phyloP scores from a whole-genome alignment of 2,888 invertebrate species.

The Polia nebulosa region DNA sequence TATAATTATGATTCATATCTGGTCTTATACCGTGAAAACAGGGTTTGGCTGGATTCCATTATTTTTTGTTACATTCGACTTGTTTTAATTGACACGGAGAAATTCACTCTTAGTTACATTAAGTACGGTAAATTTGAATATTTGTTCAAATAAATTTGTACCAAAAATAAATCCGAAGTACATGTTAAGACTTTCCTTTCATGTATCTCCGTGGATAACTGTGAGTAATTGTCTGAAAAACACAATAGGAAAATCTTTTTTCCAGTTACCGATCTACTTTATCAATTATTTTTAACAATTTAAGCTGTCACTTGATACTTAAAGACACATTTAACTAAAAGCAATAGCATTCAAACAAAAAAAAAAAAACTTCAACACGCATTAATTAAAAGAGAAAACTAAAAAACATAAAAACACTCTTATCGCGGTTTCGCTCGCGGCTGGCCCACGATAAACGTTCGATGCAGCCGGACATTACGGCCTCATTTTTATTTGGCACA shows the following conservation, averaged over 20 bases:
- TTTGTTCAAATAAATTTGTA: conserved; percentile 5
- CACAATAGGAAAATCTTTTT: not conserved
- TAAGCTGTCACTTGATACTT: not conserved
- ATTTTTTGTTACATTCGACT: conserved; percentile 59
- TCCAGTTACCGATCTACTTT: not conserved
- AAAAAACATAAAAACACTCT: conserved; percentile 57
- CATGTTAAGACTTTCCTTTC: not conserved
- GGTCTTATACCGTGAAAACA: conserved; percentile 58
- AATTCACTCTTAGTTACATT: conserved; percentile 10
- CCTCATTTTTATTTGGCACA: conserved; percentile 91
- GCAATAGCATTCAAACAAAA: not conserved
- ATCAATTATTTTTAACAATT: not conserved
- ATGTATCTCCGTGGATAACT: not conserved
- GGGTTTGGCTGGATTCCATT: conserved; percentile 61
- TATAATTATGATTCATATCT: conserved; percentile 70
- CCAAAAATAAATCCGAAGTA: not conserved
- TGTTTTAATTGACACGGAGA: conserved; percentile 38
- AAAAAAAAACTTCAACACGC: conserved; percentile 11
- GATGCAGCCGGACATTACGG: conserved; percentile 88
- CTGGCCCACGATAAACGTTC: conserved; percentile 84
- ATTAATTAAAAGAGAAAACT: conserved; percentile 50
- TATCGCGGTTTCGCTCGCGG: conserved; percentile 70
- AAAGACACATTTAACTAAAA: not conserved
- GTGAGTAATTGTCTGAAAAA: not conserved
- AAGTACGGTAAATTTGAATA: not conserved